Evolutionary conservation across 2,797 vertebrate species (phyloP), one percentile per base, ranked within the genome.

Genomic region (Coilia nasus): DNA sequence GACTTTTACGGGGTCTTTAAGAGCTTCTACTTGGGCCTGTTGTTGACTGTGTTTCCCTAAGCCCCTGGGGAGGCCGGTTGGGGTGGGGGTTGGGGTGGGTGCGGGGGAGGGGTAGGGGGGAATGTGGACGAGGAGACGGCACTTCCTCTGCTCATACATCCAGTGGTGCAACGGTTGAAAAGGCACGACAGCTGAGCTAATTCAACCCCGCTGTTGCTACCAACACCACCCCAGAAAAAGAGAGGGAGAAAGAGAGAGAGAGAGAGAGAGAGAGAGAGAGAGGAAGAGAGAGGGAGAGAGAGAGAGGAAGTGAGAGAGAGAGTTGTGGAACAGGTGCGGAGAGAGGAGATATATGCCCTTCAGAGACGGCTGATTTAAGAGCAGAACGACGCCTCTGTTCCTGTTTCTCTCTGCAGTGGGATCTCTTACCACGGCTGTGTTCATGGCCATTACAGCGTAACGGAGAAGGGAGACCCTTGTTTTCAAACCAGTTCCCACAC

Each of bases 341-440:
- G 81, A 25, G 81, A 82, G 54, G 14, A 82, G 46, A 67, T n/a
- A 78, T 71, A 35, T 31, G 78, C 17, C 28, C 56, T 44, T 78
- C 50, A 80, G 31, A 59, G 44, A 57, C 35, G 71, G 31, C 71
- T 78, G 71, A 78, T 78, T 47, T 71, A 41, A 28, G 23, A 87
- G 86, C 71, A 84, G 83, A 86, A 17, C 81, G 86, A 25, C 60
- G 67, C n/a, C 85, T 86, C 75, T 86, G 75, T 83, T 86, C 15
- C 1, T 44, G 35, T 17, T 41, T 15, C 17, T 19, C 19, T 35
- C 19, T 7, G 17, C 71, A 78, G 71, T 21, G 15, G 17, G 71
- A 78, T 44, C 6, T 78, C 31, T 78, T 78, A 44, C 71, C 71
- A 41, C 31, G 19, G 15, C 71, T 21, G 31, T 6, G 67, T 6